Evolutionary conservation across 2,797 vertebrate species (phyloP).

Genomic region (Crenuchus spilurus): DNA sequence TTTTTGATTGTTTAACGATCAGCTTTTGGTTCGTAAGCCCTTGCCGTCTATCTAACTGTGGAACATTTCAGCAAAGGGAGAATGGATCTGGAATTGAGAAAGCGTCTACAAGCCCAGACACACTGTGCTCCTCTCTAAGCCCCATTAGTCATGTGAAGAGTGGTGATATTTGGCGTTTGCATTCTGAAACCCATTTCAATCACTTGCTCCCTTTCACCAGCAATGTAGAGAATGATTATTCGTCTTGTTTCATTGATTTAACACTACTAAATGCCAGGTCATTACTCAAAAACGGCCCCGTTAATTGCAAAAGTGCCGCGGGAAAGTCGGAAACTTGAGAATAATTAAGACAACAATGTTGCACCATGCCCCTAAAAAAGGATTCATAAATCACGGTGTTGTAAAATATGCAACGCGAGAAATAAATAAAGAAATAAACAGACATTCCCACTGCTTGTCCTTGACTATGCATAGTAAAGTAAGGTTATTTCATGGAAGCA

Average conservation of each 20-base stretch:
- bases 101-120: slow-evolving; percentile 22
- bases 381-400: slow-evolving; percentile 47
- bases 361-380: slow-evolving; percentile 8
- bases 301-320: slow-evolving; percentile 48
- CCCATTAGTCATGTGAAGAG: slow-evolving; percentile 45
- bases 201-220: slow-evolving; percentile 35
- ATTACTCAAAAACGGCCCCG: slow-evolving; percentile 48
- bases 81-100: slow-evolving; percentile 37
- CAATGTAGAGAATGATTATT: slow-evolving; percentile 52
- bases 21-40: slow-evolving; percentile 41
- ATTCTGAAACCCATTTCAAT: slow-evolving; percentile 42
- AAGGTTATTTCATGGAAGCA: background rate
- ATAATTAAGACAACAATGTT: slow-evolving; percentile 54
- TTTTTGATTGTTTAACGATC: slow-evolving; percentile 53
- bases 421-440: background rate
- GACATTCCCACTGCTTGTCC: slow-evolving; percentile 23
- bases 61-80: slow-evolving; percentile 17
- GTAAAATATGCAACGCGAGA: slow-evolving; percentile 31
- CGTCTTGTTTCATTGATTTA: slow-evolving; percentile 60
- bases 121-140: slow-evolving; percentile 18
- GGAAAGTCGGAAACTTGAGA: slow-evolving; percentile 51
- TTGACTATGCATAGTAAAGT: background rate
- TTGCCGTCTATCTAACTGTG: background rate
- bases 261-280: slow-evolving; percentile 54
- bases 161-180: slow-evolving; percentile 44